Conservation (phyloP, 1,140 invertebrate species). For the Drosophila biarmipes region DNA sequence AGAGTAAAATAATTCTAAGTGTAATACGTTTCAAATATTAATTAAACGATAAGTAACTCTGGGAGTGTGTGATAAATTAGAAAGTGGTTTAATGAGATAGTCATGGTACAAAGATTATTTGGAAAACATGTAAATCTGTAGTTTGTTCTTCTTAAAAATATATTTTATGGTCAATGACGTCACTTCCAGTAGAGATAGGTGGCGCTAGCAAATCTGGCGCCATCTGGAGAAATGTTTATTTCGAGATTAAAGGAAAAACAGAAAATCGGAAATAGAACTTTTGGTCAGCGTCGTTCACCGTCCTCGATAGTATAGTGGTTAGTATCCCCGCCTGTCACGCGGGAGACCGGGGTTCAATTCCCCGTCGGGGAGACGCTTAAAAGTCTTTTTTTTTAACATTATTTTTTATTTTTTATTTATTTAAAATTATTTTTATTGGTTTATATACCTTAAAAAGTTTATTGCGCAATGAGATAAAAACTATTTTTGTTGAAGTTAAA, state of each 20-base stretch:
- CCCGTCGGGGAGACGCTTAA: conserved; percentile 84
- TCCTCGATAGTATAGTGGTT: conserved; percentile 86
- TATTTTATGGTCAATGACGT: too few species aligned
- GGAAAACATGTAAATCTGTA: too few species aligned
- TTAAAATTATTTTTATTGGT: not conserved
- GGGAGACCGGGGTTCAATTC: conserved; percentile 86
- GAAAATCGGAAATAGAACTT: not conserved
- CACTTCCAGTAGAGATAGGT: too few species aligned
- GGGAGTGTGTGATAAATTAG: not conserved
- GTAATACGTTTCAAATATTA: not conserved
- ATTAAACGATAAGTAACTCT: not conserved
- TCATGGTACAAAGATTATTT: too few species aligned
- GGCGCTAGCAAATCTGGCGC: too few species aligned
- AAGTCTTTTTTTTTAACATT: not conserved
- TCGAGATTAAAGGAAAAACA: not conserved
- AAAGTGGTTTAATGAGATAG: too few species aligned
- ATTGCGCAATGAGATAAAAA: too few species aligned
- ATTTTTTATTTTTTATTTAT: not conserved
- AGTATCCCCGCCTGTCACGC: conserved; percentile 86
- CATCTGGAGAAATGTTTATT: not conserved
- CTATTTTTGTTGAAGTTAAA: too few species aligned
- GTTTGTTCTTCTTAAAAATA: too few species aligned
- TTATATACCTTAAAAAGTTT: too few species aligned
- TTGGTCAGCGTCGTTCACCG: not conserved
- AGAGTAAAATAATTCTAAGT: not conserved